Conservation (phyloP, 2,113 vertebrate genomes). For the Ceuthmochares aereus region DNA sequence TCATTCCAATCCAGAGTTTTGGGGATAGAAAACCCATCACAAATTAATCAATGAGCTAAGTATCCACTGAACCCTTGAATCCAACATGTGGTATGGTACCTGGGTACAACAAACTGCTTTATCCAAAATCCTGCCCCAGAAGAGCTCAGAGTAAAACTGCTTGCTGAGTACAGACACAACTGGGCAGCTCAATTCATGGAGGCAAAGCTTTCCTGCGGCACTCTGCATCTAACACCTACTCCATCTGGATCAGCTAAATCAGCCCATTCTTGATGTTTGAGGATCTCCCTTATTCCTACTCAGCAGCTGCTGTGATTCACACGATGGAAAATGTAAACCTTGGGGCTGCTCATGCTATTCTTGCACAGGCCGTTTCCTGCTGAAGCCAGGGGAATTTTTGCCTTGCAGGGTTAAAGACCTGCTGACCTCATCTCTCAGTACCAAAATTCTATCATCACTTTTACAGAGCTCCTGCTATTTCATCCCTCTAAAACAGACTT, state of each 20-base stretch:
- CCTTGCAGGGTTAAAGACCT: conserved; percentile 45
- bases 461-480: conserved; percentile 30
- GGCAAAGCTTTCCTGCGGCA: background rate
- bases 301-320: background rate
- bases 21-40: background rate
- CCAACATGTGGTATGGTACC: background rate
- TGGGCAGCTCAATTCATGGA: fast-evolving
- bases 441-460: conserved; percentile 39
- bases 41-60: background rate
- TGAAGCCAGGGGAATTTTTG: conserved; percentile 50
- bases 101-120: background rate
- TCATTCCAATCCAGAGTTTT: fast-evolving
- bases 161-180: background rate
- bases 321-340: background rate
- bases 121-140: background rate
- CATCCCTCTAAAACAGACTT: background rate
- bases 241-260: background rate
- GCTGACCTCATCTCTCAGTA: conserved; percentile 5
- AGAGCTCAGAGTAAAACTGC: background rate
- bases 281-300: background rate
- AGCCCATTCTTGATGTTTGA: background rate
- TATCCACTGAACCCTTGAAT: no score
- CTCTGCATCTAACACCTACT: background rate
- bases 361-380: conserved; percentile 12
- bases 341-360: background rate